A percentile compares a stretch with the other conserved stretches of the same genome.
These are phyloP conservation scores for Venustaconcha ellipsiformis DNA, from an alignment of 1,140 invertebrate species.

Conservation along the genomic window DNA sequence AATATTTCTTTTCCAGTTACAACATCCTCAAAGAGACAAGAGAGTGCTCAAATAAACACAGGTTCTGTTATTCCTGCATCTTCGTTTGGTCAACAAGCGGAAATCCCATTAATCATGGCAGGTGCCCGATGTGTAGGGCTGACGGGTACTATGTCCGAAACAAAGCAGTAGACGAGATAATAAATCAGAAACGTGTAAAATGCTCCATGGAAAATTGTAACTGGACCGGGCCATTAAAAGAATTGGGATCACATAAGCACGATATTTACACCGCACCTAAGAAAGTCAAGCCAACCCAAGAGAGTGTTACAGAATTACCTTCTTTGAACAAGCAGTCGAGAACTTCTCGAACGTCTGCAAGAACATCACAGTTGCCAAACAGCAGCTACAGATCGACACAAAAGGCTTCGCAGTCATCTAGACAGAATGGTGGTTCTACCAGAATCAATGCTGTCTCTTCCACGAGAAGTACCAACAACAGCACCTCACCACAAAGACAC, in stretches of 20 bases:
- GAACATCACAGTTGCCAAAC: too few relatives aligned
- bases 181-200: constrained; percentile 48
- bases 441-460: background rate
- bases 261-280: constrained; percentile 34
- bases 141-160: constrained; percentile 53
- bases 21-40: constrained; percentile 57
- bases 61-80: constrained; percentile 62
- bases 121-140: constrained; percentile 60
- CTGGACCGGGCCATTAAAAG: constrained; percentile 54
- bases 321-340: too few relatives aligned
- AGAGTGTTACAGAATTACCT: too few relatives aligned
- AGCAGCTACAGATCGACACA: too few relatives aligned
- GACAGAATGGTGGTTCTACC: too few relatives aligned
- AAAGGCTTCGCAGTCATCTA: too few relatives aligned
- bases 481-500: too few relatives aligned
- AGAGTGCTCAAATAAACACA: constrained; percentile 60
- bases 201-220: constrained; percentile 51
- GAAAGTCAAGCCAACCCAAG: too few relatives aligned
- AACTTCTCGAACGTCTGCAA: too few relatives aligned
- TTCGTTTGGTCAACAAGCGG: constrained; percentile 60
- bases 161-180: constrained; percentile 45
- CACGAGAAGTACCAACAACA: constrained; percentile 1
- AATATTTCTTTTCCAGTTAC: constrained; percentile 51
- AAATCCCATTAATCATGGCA: constrained; percentile 48
- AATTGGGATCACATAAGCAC: constrained; percentile 46